Evolutionary conservation across 2,113 vertebrate genomes (phyloP).

Genomic region (Pseudorhombus dupliciocellatus): DNA sequence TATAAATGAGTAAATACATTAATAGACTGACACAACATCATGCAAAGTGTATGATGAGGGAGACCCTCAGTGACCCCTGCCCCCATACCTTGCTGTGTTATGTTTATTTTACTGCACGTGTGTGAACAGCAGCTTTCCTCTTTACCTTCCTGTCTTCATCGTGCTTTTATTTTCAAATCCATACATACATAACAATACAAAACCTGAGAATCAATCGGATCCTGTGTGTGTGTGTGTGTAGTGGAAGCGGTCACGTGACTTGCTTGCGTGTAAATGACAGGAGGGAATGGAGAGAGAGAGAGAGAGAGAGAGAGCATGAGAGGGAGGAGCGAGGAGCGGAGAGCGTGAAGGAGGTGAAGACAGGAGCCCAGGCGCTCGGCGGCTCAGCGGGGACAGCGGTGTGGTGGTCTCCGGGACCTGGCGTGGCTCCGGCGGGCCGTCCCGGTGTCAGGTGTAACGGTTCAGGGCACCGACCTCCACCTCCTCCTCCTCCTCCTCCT

Average conservation of each 20-base stretch:
- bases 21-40: too few relatives aligned
- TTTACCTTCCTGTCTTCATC: too few relatives aligned
- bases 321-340: slow-evolving; percentile 12
- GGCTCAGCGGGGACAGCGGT: background rate
- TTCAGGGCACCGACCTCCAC: background rate
- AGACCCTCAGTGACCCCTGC: too few relatives aligned
- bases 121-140: too few relatives aligned
- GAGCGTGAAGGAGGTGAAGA: background rate
- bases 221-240: too few relatives aligned
- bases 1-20: background rate
- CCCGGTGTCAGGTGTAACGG: background rate
- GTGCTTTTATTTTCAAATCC: too few relatives aligned
- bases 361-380: background rate
- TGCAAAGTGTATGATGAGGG: too few relatives aligned
- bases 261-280: slow-evolving; percentile 32
- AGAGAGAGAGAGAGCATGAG: slow-evolving; percentile 3
- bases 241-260: too few relatives aligned
- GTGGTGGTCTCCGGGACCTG: background rate
- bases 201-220: too few relatives aligned
- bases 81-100: too few relatives aligned
- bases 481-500: background rate
- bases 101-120: too few relatives aligned
- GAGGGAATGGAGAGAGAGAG: slow-evolving; percentile 14
- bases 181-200: too few relatives aligned
- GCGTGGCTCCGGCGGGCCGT: background rate